These are phyloP conservation scores for Volucella inanis DNA, from an alignment of 2,888 invertebrate species.

Conservation along the genomic window DNA sequence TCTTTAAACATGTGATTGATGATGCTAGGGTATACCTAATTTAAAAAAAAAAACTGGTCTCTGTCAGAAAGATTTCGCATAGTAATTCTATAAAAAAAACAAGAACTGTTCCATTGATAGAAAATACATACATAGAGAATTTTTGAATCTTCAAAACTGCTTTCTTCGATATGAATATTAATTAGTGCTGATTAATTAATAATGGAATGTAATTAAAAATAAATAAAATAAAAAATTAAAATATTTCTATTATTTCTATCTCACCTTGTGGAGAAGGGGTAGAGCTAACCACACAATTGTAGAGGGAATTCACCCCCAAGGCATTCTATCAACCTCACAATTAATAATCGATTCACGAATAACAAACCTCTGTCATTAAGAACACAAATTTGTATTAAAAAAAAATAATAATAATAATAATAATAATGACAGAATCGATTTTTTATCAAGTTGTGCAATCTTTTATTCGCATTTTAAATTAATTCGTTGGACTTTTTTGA, in stretches of 20 bases:
- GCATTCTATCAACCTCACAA: neutral
- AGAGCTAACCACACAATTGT: too few relatives aligned
- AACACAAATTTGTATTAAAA: neutral
- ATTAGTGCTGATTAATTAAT: conserved; percentile 2
- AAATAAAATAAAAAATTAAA: too few relatives aligned
- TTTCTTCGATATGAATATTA: neutral
- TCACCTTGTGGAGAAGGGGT: too few relatives aligned
- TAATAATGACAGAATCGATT: neutral
- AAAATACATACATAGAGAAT: neutral
- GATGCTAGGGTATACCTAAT: conserved; percentile 1
- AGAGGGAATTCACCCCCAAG: neutral
- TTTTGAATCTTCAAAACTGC: neutral
- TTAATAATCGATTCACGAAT: conserved; percentile 13
- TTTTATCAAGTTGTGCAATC: neutral
- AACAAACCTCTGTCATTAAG: conserved; percentile 4
- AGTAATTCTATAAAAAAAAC: conserved; percentile 2
- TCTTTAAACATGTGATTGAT: conserved; percentile 11
- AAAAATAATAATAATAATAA: neutral
- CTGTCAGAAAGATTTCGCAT: conserved; percentile 13
- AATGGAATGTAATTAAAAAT: neutral
- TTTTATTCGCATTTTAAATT: neutral
- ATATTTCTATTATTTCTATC: too few relatives aligned
- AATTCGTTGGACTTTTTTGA: conserved; percentile 8
- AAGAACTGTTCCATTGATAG: conserved; percentile 1
- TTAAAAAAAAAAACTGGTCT: neutral